Percentiles rank a stretch among this genome's conserved stretches.
phyloP scores from a whole-genome alignment of 2,888 invertebrate species.

The Trachelus tabidus region DNA sequence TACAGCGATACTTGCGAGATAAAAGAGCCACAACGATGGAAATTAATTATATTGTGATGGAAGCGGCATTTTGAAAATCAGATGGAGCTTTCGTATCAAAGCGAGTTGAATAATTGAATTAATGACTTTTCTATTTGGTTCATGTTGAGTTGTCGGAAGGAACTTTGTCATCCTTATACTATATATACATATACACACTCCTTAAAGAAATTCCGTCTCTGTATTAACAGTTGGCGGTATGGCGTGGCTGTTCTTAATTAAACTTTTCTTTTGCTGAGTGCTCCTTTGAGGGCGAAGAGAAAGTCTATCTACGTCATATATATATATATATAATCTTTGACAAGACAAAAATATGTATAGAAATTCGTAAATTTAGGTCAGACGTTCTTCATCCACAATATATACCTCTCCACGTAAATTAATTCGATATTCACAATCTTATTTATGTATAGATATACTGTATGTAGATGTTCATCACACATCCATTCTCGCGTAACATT shows the following conservation, averaged over 20 bases:
- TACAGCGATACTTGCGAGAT: conserved; percentile 16
- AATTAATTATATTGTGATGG: conserved; percentile 41
- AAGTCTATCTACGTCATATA: not conserved
- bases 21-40: conserved; percentile 33
- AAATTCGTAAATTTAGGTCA: not conserved
- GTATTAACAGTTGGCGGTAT: not conserved
- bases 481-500: not conserved
- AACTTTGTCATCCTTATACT: not conserved
- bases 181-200: not conserved
- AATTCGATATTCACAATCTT: not conserved
- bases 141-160: conserved; percentile 22
- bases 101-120: conserved; percentile 40
- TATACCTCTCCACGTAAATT: not conserved
- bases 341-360: not conserved
- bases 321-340: not conserved
- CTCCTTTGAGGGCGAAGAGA: conserved; percentile 17
- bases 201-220: not conserved
- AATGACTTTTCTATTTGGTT: conserved; percentile 34
- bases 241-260: conserved; percentile 14
- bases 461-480: not conserved
- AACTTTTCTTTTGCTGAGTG: conserved; percentile 16
- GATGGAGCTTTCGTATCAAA: conserved; percentile 31
- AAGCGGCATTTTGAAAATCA: conserved; percentile 23
- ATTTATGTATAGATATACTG: not conserved
- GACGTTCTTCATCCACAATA: not conserved